These are phyloP conservation scores for Vanessa cardui DNA, from an alignment of 2,888 invertebrate species.

Conservation along the genomic window DNA sequence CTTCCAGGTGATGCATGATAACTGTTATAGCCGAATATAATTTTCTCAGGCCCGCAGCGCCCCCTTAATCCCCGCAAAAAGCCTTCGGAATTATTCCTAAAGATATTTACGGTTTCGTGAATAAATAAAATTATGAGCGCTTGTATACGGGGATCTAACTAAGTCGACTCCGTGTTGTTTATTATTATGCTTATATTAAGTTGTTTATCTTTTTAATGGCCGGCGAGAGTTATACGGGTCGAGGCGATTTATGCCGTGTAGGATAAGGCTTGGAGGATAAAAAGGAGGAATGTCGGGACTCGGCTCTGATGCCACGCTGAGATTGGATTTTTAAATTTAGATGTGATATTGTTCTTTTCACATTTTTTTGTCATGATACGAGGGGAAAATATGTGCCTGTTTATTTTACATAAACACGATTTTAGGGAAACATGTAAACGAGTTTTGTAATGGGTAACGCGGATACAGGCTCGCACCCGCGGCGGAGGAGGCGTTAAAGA, in stretches of 20 bases:
- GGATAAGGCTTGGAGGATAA: conserved; percentile 71
- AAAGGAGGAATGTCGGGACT: conserved; percentile 69
- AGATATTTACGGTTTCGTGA: conserved; percentile 82
- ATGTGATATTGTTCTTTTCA: conserved; percentile 68
- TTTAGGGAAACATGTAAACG: conserved; percentile 4
- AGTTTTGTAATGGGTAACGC: conserved; percentile 6
- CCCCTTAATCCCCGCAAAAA: conserved; percentile 82
- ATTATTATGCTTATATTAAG: conserved; percentile 82
- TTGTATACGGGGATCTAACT: conserved; percentile 69
- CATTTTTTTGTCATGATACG: conserved; percentile 49
- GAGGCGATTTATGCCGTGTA: conserved; percentile 71
- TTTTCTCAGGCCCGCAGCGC: conserved; percentile 80
- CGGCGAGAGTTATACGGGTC: conserved; percentile 77
- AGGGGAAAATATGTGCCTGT: conserved; percentile 21
- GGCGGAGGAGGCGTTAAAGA: background rate
- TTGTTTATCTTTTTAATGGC: conserved; percentile 83
- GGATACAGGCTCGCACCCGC: background rate
- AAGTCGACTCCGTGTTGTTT: conserved; percentile 73
- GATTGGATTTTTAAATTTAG: conserved; percentile 81
- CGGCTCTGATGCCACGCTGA: conserved; percentile 66
- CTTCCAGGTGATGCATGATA: conserved; percentile 83
- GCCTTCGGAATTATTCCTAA: conserved; percentile 81
- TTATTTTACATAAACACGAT: conserved; percentile 22
- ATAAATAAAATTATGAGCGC: conserved; percentile 81
- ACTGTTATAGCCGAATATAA: conserved; percentile 83